Evolutionary conservation across 2,797 vertebrate genomes (phyloP).

Genomic region (Pseudomugil tenellus): DNA sequence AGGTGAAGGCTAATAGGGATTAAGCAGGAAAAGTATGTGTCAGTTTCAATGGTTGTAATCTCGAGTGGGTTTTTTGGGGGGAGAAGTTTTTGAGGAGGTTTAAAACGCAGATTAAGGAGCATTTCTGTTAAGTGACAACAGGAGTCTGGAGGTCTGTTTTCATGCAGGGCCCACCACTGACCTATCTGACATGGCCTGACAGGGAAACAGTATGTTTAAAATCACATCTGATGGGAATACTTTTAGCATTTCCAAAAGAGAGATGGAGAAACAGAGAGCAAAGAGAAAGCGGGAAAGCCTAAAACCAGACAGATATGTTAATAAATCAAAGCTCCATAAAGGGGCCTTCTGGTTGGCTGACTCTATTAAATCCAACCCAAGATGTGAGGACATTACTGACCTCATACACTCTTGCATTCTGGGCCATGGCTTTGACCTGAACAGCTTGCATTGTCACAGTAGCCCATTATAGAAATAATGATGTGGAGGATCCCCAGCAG

Average conservation of each 20-base stretch:
- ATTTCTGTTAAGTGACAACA: slow-evolving; percentile 49
- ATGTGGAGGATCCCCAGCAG: slow-evolving; percentile 48
- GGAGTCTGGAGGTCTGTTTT: slow-evolving; percentile 53
- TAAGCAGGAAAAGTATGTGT: slow-evolving; percentile 76
- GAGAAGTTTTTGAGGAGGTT: slow-evolving; percentile 56
- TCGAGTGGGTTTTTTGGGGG: slow-evolving; percentile 54
- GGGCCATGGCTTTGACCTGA: slow-evolving; percentile 65
- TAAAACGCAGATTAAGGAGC: slow-evolving; percentile 54
- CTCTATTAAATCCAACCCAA: slow-evolving; percentile 56
- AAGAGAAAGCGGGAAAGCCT: slow-evolving; percentile 18
- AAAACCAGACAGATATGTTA: slow-evolving; percentile 38
- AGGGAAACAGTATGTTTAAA: slow-evolving; percentile 22
- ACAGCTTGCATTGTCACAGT: slow-evolving; percentile 46
- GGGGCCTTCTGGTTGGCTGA: slow-evolving; percentile 70
- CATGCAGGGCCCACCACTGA: slow-evolving; percentile 29
- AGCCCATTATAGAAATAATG: slow-evolving; percentile 63
- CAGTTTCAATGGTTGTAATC: slow-evolving; percentile 69
- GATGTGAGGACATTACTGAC: slow-evolving; percentile 67
- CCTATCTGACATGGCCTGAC: slow-evolving; percentile 30
- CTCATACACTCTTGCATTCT: slow-evolving; percentile 65
- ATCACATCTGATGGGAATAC: slow-evolving; percentile 22
- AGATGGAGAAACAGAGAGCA: not conserved
- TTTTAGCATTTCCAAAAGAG: not conserved
- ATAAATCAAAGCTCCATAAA: slow-evolving; percentile 50
- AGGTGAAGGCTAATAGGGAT: slow-evolving; percentile 72